phyloP scores from a whole-genome alignment of 2,113 vertebrate species.

The Gasterosteus aculeatus region DNA sequence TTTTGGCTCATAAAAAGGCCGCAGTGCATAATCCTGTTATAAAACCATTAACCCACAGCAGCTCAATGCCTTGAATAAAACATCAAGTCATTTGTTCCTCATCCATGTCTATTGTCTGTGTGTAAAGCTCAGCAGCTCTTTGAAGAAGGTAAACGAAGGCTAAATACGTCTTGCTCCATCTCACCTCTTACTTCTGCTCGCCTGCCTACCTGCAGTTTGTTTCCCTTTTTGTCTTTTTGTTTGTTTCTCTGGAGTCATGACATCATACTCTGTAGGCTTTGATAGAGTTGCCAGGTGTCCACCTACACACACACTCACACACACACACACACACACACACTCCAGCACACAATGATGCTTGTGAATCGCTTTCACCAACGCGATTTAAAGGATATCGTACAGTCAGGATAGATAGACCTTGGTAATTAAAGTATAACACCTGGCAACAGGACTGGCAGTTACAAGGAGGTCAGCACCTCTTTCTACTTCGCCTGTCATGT shows the following conservation, averaged over 20 bases:
- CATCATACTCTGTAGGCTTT: conserved; percentile 35
- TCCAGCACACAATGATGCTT: background rate
- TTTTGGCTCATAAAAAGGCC: conserved; percentile 44
- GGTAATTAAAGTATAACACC: conserved; percentile 28
- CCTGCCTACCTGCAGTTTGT: conserved; percentile 3
- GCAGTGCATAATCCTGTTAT: conserved; percentile 34
- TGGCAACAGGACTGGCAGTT: conserved; percentile 12
- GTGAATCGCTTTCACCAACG: conserved; percentile 15
- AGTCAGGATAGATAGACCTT: conserved; percentile 11
- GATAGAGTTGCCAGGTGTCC: conserved; percentile 36
- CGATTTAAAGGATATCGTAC: background rate
- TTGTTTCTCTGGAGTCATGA: conserved; percentile 27
- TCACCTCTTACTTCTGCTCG: conserved; percentile 16
- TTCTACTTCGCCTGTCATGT: conserved; percentile 19
- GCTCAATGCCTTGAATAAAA: conserved; percentile 54
- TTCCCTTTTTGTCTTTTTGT: conserved; percentile 16
- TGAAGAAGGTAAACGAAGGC: conserved; percentile 31
- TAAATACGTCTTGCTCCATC: conserved; percentile 8
- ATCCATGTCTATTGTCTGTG: conserved; percentile 43
- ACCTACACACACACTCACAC: conserved; percentile 16
- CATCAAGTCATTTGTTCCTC: conserved; percentile 29
- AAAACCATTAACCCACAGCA: conserved; percentile 44
- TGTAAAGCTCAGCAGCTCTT: conserved; percentile 48
- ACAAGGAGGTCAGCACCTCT: conserved; percentile 8
- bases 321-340: background rate